Evolutionary conservation across 64 coral and sea anemone species (phyloP).

Genomic region (Pachyseris speciosa): DNA sequence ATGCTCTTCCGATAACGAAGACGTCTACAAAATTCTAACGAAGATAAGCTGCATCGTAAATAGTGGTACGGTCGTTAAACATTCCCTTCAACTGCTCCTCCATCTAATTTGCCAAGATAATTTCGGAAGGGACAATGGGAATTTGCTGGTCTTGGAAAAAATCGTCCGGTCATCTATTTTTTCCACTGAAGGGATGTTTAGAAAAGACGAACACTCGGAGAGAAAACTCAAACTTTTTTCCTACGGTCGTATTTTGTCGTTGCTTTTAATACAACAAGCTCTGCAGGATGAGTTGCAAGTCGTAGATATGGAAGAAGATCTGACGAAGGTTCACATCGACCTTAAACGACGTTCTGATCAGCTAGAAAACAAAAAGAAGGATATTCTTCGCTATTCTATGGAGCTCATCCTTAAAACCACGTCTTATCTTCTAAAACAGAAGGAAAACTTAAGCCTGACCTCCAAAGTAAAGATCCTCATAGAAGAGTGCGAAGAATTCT

Average conservation of each 20-base stretch:
- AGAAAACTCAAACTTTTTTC: not conserved
- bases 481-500: constrained; percentile 5
- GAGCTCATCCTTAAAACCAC: not conserved
- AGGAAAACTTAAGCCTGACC: not conserved
- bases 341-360: not conserved
- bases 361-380: not conserved
- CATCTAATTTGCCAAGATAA: constrained; percentile 16
- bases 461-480: not conserved
- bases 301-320: not conserved
- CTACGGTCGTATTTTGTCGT: constrained; percentile 6
- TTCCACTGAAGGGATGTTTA: not conserved
- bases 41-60: not conserved
- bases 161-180: constrained; percentile 8
- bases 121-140: not conserved
- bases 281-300: not conserved
- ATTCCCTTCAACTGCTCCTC: not conserved
- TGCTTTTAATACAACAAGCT: not conserved
- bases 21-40: not conserved
- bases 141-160: not conserved
- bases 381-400: not conserved
- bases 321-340: not conserved
- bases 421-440: not conserved
- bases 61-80: not conserved
- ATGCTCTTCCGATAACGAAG: not conserved
- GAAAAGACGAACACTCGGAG: not conserved